These are phyloP conservation scores for Rhopalosiphum maidis DNA, from an alignment of 1,140 invertebrate species.

Conservation along the genomic window DNA sequence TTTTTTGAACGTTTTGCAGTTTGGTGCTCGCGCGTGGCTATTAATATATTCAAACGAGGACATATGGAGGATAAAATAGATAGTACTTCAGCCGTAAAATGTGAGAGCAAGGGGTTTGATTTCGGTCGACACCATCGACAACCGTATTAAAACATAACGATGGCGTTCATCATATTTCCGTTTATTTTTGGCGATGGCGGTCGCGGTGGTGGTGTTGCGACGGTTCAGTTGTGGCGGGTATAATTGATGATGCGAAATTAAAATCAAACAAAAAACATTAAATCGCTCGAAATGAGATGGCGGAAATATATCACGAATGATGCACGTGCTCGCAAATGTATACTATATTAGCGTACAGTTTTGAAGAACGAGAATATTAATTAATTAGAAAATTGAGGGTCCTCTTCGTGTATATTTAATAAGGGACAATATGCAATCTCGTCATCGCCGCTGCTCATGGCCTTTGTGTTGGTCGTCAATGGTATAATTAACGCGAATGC, in stretches of 20 bases:
- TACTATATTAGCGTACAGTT: too few relatives aligned
- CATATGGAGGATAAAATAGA: too few relatives aligned
- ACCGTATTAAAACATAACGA: background rate
- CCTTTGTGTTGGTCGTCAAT: too few relatives aligned
- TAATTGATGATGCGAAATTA: background rate
- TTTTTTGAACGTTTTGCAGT: too few relatives aligned
- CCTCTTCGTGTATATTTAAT: too few relatives aligned
- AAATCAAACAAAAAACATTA: background rate
- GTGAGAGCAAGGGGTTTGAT: background rate
- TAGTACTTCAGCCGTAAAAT: background rate
- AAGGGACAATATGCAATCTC: too few relatives aligned
- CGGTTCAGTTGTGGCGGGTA: background rate
- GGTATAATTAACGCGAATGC: too few relatives aligned
- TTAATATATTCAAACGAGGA: too few relatives aligned
- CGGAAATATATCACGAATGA: background rate
- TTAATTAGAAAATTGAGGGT: too few relatives aligned
- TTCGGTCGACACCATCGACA: background rate
- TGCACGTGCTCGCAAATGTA: background rate
- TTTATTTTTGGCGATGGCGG: background rate
- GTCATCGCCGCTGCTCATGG: too few relatives aligned
- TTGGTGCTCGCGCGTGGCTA: too few relatives aligned
- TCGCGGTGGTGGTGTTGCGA: background rate
- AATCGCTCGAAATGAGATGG: background rate
- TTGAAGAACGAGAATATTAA: too few relatives aligned
- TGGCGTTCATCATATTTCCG: background rate